A percentile compares a stretch with the other conserved stretches of the same genome.
phyloP scores from a whole-genome alignment of 1,140 invertebrate genomes.

The Formica exsecta region DNA sequence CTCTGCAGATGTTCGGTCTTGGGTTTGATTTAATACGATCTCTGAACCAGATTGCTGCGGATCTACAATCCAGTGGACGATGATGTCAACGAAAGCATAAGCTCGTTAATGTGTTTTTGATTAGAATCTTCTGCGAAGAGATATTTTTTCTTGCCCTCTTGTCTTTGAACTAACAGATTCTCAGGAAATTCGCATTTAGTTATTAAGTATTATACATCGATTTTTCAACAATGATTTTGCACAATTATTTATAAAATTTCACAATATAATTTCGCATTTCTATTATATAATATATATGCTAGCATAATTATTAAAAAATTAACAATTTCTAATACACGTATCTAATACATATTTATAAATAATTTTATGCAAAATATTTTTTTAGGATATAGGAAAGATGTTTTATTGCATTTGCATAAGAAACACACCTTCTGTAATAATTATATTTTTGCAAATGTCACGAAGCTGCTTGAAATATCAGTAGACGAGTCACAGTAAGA shows the following conservation, averaged over 20 bases:
- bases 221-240: not conserved
- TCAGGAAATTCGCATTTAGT: not conserved
- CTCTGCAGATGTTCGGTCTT: conserved; percentile 44
- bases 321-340: not conserved
- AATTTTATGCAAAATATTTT: not conserved
- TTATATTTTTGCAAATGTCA: conserved; percentile 27
- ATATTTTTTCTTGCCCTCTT: not conserved
- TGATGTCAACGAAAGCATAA: conserved; percentile 30
- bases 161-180: not conserved
- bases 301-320: not conserved
- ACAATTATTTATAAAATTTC: no score
- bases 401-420: not conserved
- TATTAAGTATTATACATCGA: not conserved
- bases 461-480: not conserved
- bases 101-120: conserved; percentile 11
- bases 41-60: conserved; percentile 23
- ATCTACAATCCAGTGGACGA: conserved; percentile 13
- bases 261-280: not conserved
- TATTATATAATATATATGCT: not conserved
- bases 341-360: not conserved
- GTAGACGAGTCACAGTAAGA: not conserved
- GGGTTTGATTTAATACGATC: conserved; percentile 50
- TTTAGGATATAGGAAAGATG: not conserved
- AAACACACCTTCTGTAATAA: not conserved
- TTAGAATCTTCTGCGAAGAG: not conserved